A percentile compares a stretch with the other conserved stretches of the same genome.
Conservation (phyloP, 2,888 invertebrate genomes). For the Cantharis flavilabris region DNA sequence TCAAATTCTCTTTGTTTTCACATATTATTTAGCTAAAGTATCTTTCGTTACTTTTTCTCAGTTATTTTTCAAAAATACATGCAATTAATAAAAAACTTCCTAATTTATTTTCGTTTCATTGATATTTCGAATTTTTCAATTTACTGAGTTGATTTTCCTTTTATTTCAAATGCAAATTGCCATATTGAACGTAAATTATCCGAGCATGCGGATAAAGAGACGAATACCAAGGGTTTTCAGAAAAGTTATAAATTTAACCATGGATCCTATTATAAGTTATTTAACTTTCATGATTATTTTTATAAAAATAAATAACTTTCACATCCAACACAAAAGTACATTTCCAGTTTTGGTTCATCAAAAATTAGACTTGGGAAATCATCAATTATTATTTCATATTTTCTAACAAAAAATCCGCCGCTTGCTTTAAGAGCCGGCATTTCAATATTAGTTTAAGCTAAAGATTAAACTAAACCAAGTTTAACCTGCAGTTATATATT, state of each 20-base stretch:
- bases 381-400: too few relatives aligned
- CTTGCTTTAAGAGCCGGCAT: too few relatives aligned
- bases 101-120: background rate
- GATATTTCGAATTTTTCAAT: background rate
- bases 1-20: conserved; percentile 34
- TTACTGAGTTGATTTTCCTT: background rate
- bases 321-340: too few relatives aligned
- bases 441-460: too few relatives aligned
- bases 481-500: too few relatives aligned
- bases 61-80: conserved; percentile 13
- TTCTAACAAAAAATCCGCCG: too few relatives aligned
- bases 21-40: conserved; percentile 8
- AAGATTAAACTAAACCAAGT: background rate
- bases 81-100: conserved; percentile 9
- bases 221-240: background rate
- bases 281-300: background rate
- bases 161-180: background rate
- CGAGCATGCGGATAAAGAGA: background rate
- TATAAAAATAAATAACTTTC: background rate
- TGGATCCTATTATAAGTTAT: background rate
- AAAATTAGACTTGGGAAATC: too few relatives aligned
- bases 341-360: too few relatives aligned
- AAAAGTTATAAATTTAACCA: background rate
- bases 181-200: background rate
- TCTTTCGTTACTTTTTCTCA: conserved; percentile 1